A percentile compares a stretch with the other conserved stretches of the same genome.
Evolutionary conservation across 2,888 invertebrate genomes (phyloP).

Genomic region (Tineola bisselliella): DNA sequence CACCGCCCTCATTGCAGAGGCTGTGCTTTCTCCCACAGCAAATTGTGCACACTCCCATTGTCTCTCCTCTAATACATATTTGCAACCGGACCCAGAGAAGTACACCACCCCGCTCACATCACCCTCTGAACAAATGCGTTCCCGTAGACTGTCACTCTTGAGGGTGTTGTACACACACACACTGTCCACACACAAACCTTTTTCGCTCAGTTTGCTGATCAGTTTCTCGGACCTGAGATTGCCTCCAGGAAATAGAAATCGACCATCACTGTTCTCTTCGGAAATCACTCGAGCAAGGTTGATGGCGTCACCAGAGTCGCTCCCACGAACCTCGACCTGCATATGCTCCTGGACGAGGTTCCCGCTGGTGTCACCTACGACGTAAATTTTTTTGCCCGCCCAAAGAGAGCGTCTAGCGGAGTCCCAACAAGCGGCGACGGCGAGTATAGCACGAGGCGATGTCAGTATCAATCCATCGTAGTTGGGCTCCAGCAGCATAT

Average conservation of each 20-base stretch:
- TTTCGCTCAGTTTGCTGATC: conserved; percentile 28
- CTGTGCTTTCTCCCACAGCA: conserved; percentile 19
- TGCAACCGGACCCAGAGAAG: conserved; percentile 56
- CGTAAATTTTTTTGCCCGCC: conserved; percentile 41
- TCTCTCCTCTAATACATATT: conserved; percentile 23
- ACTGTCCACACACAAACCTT: conserved; percentile 26
- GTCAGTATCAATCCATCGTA: conserved; percentile 47
- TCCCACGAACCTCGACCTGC: conserved; percentile 43
- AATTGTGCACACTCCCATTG: conserved; percentile 18
- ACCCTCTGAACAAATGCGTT: not conserved
- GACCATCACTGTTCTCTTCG: conserved; percentile 30
- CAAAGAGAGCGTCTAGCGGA: conserved; percentile 42
- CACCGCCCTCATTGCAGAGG: conserved; percentile 32
- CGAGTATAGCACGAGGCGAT: conserved; percentile 48
- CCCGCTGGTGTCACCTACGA: conserved; percentile 42
- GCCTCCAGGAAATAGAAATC: conserved; percentile 36
- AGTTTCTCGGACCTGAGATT: conserved; percentile 44
- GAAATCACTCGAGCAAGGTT: conserved; percentile 40
- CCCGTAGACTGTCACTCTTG: conserved; percentile 42
- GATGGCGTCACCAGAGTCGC: conserved; percentile 41
- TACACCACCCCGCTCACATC: conserved; percentile 43
- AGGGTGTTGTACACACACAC: conserved; percentile 52
- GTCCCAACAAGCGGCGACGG: conserved; percentile 42
- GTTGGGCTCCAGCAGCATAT: conserved; percentile 25
- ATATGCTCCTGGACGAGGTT: conserved; percentile 22